These are phyloP conservation scores for Falco punctatus DNA, from an alignment of 2,113 vertebrate species.

Conservation along the genomic window DNA sequence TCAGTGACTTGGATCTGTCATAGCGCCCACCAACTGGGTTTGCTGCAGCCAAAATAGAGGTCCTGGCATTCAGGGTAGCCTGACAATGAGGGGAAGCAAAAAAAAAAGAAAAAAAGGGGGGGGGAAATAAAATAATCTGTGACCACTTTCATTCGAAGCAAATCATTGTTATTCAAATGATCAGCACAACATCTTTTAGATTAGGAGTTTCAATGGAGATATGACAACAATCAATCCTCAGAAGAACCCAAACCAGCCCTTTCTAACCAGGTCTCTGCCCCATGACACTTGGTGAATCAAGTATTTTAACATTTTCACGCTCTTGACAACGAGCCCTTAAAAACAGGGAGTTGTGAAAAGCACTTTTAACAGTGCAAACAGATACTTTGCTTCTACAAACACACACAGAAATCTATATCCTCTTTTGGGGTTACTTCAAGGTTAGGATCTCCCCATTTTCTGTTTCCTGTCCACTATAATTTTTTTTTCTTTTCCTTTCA, in stretches of 20 bases:
- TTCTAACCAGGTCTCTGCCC: neutral
- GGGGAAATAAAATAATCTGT: neutral
- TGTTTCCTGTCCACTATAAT: neutral
- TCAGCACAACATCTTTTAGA: neutral
- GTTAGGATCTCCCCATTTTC: neutral
- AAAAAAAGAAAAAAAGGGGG: neutral
- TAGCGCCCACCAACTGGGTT: slow-evolving; percentile 93
- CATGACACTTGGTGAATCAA: neutral
- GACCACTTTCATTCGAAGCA: neutral
- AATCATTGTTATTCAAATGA: neutral
- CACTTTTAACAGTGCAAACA: neutral
- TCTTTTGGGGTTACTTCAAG: neutral
- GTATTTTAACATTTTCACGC: neutral
- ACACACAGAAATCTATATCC: neutral
- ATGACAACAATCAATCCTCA: neutral
- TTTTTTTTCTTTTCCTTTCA: neutral
- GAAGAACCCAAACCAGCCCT: neutral
- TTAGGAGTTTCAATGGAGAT: neutral
- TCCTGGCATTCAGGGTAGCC: slow-evolving; percentile 98
- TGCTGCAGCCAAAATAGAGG: slow-evolving; percentile 96
- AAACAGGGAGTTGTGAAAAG: neutral
- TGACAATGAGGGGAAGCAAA: slow-evolving; percentile 40
- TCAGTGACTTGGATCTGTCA: slow-evolving; percentile 95
- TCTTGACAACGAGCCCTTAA: neutral
- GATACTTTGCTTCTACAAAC: neutral